A percentile compares a stretch with the other conserved stretches of the same genome.
Conservation (phyloP, 2,797 vertebrate species). For the Oreochromis grahami region DNA sequence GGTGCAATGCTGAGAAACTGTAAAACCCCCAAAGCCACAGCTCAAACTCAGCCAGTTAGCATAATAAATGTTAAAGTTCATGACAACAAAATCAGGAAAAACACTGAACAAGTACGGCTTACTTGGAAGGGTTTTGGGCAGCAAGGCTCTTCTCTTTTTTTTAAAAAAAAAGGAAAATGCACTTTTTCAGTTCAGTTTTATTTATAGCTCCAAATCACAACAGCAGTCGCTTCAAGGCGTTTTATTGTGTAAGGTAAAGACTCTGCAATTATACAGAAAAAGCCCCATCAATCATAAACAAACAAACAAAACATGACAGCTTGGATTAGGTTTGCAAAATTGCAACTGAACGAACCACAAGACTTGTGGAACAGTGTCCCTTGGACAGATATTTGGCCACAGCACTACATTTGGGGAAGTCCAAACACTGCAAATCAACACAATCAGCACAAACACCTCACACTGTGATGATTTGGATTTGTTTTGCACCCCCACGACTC, state of each 20-base stretch:
- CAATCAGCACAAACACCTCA: not conserved
- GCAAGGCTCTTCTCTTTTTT: not conserved
- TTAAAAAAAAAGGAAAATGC: not conserved
- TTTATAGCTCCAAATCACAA: not conserved
- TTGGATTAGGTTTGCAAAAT: not conserved
- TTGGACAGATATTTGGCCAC: not conserved
- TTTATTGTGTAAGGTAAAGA: not conserved
- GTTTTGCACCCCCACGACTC: not conserved
- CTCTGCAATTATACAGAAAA: not conserved
- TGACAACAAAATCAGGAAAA: not conserved
- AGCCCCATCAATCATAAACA: not conserved
- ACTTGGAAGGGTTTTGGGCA: not conserved
- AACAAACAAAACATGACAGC: not conserved
- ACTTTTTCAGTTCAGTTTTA: not conserved
- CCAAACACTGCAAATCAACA: not conserved
- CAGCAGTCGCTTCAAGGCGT: fast-evolving
- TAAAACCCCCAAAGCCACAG: not conserved
- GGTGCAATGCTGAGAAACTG: not conserved
- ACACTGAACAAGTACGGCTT: not conserved
- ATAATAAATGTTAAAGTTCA: not conserved
- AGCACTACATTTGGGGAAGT: not conserved
- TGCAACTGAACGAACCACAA: not conserved
- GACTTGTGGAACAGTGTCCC: not conserved
- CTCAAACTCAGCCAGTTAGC: not conserved
- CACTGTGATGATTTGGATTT: not conserved